A percentile compares a stretch with the other conserved stretches of the same genome.
Conservation (phyloP, 2,888 invertebrate genomes). For the Drosophila mettleri region DNA sequence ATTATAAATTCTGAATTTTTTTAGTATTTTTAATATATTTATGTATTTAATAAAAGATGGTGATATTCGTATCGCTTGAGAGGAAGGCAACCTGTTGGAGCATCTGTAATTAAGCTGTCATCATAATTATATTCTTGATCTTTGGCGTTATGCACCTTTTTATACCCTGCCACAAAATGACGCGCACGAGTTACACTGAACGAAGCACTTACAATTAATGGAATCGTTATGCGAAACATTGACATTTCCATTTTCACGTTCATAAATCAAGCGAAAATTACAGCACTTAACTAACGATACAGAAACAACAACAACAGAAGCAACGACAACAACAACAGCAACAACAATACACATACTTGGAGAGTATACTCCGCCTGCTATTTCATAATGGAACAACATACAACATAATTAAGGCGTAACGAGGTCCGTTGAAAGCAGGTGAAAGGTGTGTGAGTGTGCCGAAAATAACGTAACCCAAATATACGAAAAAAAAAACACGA, state of each 20-base stretch:
- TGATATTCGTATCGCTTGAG: neutral
- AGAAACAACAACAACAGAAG: constrained; percentile 15
- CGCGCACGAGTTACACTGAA: constrained; percentile 42
- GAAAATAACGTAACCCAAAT: constrained; percentile 58
- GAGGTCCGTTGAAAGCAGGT: constrained; percentile 65
- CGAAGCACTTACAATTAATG: constrained; percentile 68
- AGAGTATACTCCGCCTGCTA: constrained; percentile 30
- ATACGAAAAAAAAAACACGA: constrained; percentile 9
- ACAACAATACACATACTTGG: constrained; percentile 21
- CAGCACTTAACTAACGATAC: constrained; percentile 45
- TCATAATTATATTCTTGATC: constrained; percentile 48
- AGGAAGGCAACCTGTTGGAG: constrained; percentile 17
- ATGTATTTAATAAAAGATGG: no score
- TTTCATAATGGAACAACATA: constrained; percentile 71
- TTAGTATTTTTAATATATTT: neutral
- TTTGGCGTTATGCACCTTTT: constrained; percentile 27
- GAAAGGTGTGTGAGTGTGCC: constrained; percentile 77
- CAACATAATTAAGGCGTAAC: constrained; percentile 80
- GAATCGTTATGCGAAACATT: constrained; percentile 78
- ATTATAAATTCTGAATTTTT: neutral
- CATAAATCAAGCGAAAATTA: constrained; percentile 82
- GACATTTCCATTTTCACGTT: constrained; percentile 71
- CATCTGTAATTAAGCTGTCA: constrained; percentile 62
- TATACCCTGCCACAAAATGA: constrained; percentile 26
- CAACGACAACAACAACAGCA: constrained; percentile 24